These are phyloP conservation scores for Copidosoma aretas DNA, from an alignment of 2,888 invertebrate species.

Conservation along the genomic window DNA sequence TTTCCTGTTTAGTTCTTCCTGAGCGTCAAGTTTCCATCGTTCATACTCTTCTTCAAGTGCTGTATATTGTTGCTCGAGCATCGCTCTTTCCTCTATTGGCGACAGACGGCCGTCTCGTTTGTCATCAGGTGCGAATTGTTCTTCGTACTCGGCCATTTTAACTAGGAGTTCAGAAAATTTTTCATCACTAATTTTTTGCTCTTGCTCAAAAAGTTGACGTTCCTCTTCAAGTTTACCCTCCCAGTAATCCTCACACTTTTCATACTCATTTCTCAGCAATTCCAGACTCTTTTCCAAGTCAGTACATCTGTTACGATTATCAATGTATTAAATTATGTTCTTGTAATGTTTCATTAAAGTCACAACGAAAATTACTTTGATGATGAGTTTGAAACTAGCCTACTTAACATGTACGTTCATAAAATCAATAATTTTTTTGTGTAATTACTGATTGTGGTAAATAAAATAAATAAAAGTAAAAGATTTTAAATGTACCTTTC, in stretches of 20 bases:
- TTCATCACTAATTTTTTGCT: constrained; percentile 78
- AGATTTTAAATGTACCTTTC: too few relatives aligned
- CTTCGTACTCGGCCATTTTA: constrained; percentile 82
- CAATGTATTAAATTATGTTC: background rate
- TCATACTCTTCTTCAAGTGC: constrained; percentile 77
- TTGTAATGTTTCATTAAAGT: too few relatives aligned
- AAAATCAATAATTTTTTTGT: too few relatives aligned
- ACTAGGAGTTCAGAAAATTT: constrained; percentile 76
- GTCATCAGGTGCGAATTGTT: constrained; percentile 69
- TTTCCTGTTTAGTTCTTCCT: constrained; percentile 66
- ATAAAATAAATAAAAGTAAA: too few relatives aligned
- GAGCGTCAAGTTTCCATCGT: constrained; percentile 65
- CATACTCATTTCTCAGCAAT: constrained; percentile 78
- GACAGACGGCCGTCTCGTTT: constrained; percentile 68
- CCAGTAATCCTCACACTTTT: constrained; percentile 89
- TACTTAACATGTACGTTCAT: too few relatives aligned
- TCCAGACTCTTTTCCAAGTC: constrained; percentile 79
- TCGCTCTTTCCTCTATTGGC: constrained; percentile 78
- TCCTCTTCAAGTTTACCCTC: constrained; percentile 79
- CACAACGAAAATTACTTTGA: too few relatives aligned
- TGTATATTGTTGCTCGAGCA: constrained; percentile 74
- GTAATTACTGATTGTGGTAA: too few relatives aligned
- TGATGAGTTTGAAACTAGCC: too few relatives aligned
- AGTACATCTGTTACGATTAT: constrained; percentile 63
- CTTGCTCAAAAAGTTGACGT: constrained; percentile 75